phyloP scores from a whole-genome alignment of 2,113 vertebrate genomes.

The Antennarius striatus region DNA sequence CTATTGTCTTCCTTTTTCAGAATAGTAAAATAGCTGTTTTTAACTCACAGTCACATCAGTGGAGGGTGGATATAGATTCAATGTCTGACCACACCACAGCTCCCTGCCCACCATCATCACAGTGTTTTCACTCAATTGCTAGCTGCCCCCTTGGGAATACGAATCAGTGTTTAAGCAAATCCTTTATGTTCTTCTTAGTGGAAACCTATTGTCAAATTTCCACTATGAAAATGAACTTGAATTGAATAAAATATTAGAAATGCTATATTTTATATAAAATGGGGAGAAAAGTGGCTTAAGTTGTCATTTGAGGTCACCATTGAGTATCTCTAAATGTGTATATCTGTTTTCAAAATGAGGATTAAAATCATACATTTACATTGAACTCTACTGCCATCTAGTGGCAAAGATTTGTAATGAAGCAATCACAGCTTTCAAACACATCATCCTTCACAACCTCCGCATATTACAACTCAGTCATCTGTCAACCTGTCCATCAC shows the following conservation, averaged over 20 bases:
- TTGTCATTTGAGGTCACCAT: too few species aligned
- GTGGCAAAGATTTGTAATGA: slow-evolving; percentile 10
- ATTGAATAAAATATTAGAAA: background rate
- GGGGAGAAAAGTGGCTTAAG: background rate
- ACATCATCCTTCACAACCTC: too few species aligned
- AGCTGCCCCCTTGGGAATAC: slow-evolving; percentile 9
- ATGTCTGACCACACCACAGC: background rate
- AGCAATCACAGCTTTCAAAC: background rate
- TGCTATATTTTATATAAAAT: background rate
- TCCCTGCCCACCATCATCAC: background rate
- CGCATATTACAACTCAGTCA: too few species aligned
- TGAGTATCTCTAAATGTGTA: too few species aligned
- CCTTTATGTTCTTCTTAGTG: slow-evolving; percentile 1
- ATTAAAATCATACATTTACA: background rate
- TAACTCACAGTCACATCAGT: slow-evolving; percentile 21
- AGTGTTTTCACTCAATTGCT: slow-evolving; percentile 4
- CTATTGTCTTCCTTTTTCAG: slow-evolving; percentile 29
- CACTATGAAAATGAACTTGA: too few species aligned
- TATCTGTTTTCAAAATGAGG: too few species aligned
- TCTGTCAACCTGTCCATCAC: too few species aligned
- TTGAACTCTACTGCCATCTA: slow-evolving; percentile 49
- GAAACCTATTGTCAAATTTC: background rate
- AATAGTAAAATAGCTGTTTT: slow-evolving; percentile 15
- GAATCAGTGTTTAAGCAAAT: slow-evolving; percentile 41
- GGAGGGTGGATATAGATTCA: slow-evolving; percentile 24